phyloP scores from a whole-genome alignment of 2,888 invertebrate species.

The Rhyacophila evoluta region DNA sequence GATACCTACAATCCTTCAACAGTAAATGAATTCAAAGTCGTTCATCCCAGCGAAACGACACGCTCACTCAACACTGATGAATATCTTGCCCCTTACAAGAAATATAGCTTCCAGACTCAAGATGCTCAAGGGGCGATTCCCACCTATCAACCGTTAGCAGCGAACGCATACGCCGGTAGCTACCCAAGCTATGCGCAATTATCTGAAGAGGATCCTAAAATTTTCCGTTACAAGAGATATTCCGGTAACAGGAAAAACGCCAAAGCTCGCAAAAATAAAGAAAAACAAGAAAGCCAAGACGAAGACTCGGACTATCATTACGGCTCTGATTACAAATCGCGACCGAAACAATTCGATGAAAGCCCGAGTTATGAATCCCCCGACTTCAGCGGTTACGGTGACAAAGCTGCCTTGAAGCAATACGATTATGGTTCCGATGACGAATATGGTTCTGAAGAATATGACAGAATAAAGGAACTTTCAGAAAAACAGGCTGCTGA shows the following conservation, averaged over 20 bases:
- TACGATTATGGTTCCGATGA: conserved; percentile 68
- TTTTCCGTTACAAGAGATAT: conserved; percentile 63
- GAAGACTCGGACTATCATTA: conserved; percentile 68
- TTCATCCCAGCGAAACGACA: conserved; percentile 60
- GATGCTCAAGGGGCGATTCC: conserved; percentile 52
- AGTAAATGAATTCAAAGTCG: conserved; percentile 61
- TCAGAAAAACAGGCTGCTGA: conserved; percentile 75
- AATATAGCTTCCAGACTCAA: conserved; percentile 60
- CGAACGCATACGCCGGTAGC: conserved; percentile 68
- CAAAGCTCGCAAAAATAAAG: conserved; percentile 54
- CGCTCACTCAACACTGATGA: conserved; percentile 51
- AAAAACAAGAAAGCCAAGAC: conserved; percentile 47
- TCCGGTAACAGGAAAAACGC: conserved; percentile 60
- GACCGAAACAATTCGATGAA: conserved; percentile 70
- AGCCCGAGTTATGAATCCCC: conserved; percentile 62
- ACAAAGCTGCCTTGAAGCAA: conserved; percentile 62
- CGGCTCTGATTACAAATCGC: conserved; percentile 66
- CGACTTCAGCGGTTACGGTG: conserved; percentile 63
- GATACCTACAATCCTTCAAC: conserved; percentile 35
- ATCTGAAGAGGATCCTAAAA: conserved; percentile 42
- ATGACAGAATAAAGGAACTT: conserved; percentile 71
- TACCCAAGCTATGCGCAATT: conserved; percentile 37
- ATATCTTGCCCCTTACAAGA: conserved; percentile 59
- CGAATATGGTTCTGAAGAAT: conserved; percentile 69
- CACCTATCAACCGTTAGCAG: conserved; percentile 55